Conservation (phyloP, 2,797 vertebrate species). For the Nyctibius grandis region DNA sequence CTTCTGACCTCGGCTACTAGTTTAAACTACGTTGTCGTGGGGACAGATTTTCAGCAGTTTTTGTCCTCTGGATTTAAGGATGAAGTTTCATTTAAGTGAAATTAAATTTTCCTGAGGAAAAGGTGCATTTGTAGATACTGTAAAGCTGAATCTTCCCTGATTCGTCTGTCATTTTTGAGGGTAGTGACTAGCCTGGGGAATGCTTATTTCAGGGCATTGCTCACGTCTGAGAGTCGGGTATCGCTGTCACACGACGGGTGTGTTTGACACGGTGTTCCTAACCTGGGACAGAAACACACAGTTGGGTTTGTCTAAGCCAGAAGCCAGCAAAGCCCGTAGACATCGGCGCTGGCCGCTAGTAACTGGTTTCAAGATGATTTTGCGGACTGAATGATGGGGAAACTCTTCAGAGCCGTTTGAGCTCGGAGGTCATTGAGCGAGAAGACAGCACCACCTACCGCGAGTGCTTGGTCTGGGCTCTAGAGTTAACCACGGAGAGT, state of each 20-base stretch:
- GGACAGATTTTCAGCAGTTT: background rate
- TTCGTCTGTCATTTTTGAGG: background rate
- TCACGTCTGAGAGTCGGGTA: background rate
- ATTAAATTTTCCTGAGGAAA: background rate
- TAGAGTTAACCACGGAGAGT: background rate
- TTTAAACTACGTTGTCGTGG: background rate
- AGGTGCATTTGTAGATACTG: background rate
- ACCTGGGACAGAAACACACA: background rate
- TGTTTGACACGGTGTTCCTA: accelerated
- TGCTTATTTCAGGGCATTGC: background rate
- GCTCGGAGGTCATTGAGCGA: background rate
- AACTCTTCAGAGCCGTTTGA: background rate
- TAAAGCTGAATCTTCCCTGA: background rate
- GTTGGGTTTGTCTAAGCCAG: background rate
- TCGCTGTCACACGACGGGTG: accelerated
- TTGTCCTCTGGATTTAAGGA: background rate
- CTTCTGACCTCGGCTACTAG: background rate
- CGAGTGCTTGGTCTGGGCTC: background rate
- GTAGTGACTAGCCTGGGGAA: background rate
- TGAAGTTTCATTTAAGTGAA: background rate
- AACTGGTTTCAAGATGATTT: background rate
- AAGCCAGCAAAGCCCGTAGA: background rate
- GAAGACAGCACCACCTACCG: slow-evolving; percentile 72
- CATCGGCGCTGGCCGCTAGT: background rate
- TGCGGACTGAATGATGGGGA: background rate